Base-by-base conservation (phyloP, 2,888 invertebrate species). In the Rhagophthalmus giganteus region DNA sequence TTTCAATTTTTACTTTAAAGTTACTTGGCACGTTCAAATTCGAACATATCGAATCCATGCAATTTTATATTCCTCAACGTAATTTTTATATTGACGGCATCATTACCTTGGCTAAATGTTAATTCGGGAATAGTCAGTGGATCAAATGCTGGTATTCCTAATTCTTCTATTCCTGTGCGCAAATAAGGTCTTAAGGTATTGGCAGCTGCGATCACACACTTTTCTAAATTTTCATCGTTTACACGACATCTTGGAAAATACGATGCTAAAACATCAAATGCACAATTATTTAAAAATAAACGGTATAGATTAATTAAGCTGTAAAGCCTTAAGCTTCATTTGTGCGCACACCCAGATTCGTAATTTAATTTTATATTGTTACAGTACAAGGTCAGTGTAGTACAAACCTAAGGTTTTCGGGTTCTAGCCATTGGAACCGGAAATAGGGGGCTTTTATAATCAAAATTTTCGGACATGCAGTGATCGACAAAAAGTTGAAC, bases 81-180 rank as follows among this genome's bases (percentile, higher is more conserved):
- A 1, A 80, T 79, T 58, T 80, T 80, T 54, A 79, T 80, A 55
- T 79, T 78, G 63, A 80, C 77, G 44, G 76, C 74, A 34, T 74
- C 74, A 0, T 79, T 76, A 48, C 78, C 78, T 51, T 84, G 83
- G 42, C 84, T 74, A 2, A 84, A 68, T 30, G 80, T 72, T 28
- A 84, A 77, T 61, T 79, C 79, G n/a, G 83, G 81, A 6, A 84
- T 74, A 51, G 74, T 73, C 32, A 84, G 67, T 0, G 84, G 84
- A 34, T 84, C 83, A 31, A 83, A 66, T 0, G 82, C 72, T 31
- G 83, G 83, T 14, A 83, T 79, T n/a, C 77, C 78, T 6, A 83
- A 68, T 16, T 81, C 79, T 0, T 83, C 81, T 27, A 83, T 80
- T n/a, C 84, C 84, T 39, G 74, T 72, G 0, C 78, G 75, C 1